phyloP scores from a whole-genome alignment of 2,113 vertebrate species.

The Actenoides hombroni region DNA sequence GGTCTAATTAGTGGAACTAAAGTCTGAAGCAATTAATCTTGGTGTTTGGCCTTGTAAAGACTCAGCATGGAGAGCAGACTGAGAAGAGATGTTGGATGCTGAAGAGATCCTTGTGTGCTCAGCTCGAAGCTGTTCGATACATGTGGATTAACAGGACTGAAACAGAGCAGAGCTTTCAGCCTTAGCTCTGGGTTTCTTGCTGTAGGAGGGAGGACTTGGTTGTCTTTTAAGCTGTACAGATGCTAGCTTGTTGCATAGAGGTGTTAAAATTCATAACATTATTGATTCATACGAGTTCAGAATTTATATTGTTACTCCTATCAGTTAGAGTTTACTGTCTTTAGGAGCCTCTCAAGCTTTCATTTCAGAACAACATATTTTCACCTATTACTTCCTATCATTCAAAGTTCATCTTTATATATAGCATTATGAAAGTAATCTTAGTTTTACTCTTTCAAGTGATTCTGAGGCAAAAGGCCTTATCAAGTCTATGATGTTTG shows the following conservation, averaged over 20 bases:
- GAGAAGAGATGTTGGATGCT: background rate
- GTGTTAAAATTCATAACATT: background rate
- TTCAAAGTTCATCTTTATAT: background rate
- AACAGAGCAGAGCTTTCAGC: background rate
- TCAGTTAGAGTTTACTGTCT: background rate
- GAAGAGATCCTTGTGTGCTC: background rate
- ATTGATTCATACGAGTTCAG: background rate
- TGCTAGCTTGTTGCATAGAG: background rate
- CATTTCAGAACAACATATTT: background rate
- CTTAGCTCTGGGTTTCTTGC: background rate
- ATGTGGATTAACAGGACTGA: background rate
- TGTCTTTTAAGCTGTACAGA: background rate
- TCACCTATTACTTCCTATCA: fast-evolving
- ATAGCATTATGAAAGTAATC: background rate
- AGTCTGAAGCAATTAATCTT: background rate
- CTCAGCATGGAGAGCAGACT: background rate
- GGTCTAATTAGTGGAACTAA: background rate
- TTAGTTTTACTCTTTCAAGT: background rate
- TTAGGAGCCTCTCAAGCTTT: background rate
- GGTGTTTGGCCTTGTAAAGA: background rate
- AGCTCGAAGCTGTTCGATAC: background rate
- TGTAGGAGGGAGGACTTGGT: background rate
- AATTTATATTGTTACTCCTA: background rate
- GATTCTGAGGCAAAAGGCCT: background rate
- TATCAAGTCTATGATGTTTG: background rate